Evolutionary conservation across 1,140 invertebrate species (phyloP), one percentile per base, ranked within the genome.

Genomic region (Bombus consobrinus): DNA sequence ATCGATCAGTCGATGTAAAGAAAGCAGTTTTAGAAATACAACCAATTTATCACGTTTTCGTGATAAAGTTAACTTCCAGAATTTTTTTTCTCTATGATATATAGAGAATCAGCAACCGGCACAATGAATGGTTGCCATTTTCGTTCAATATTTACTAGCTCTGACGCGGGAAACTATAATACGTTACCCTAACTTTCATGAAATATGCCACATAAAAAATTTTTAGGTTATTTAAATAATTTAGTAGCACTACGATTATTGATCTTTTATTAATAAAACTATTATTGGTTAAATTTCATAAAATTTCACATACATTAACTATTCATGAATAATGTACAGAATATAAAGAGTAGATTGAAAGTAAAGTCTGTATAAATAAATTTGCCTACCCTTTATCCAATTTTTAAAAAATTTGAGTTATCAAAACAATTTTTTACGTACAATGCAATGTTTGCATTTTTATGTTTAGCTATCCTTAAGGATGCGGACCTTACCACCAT

Each of bases 401-500:
- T 76, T 59, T 34, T 18, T n/a, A n/a, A 2, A 68, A 59, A 53
- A 25, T 87, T 83, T 62, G 25, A 68, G 34, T 9, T 3, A 47
- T 34, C n/a, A 2, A 34, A 12, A 34, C 37, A 39, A 78, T 47
- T 69, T 43, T 74, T 34, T 41, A 73, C 3, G 18, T n/a, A 4
- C 2, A 73, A 57, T 74, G 0, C 13, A 66, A 43, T 64, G 77
- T 86, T 90, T 88, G 91, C 88, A 91, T 92, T 91, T 86, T 91
- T 64, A 22, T 41, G 96, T 96, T 43, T 93, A 98, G 98, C 97
- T 79, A 98, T 99, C 90, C 96, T 99, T 6, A 98, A 98, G 95
- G 97, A 97, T 95, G 98, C 98, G 10, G 97, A 99, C 93, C 95
- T 99, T 18, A 96, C 97, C 13, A 97, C 97, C 59, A 97, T 98